Base-by-base conservation (phyloP, 92 coral and sea anemone genomes). In the Bergia sp. region DNA sequence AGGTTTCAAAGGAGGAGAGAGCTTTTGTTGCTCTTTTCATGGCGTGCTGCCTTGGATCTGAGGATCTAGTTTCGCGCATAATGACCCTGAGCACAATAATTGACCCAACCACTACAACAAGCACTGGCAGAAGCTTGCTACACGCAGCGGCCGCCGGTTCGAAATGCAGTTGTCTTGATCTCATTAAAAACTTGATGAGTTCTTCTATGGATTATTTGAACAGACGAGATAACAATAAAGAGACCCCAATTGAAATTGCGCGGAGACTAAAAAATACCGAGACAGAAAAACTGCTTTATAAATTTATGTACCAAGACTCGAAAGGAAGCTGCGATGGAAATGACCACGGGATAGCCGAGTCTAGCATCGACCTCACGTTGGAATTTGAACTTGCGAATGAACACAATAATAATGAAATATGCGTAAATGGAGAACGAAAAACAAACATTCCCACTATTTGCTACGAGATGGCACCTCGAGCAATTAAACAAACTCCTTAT, bases 121-220 rank as follows among this genome's bases (percentile, higher is more conserved):
- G 89, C 58, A 80, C 98, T 0, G 95, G 95, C 3, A 90, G 96
- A 82, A 93, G 87, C 76, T 85, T 95, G 37, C 58, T 91, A 18
- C 96, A 95, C 72, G 96, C 98, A 1, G 96, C 94, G 7, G 98
- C 96, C 15, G 82, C 91, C 21, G 84, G 94, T 55, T 93, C 95
- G 5, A 90, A 88, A 9, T 61, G 86, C 55, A 83, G 88, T 75
- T 92, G 96, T 85, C 86, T 92, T 5, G 94, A 93, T 71, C 85
- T 92, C 47, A 90, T 93, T 67, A 90, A 87, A 87, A 88, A 87
- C 86, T 89, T 93, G 77, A 79, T 93, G 86, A 86, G 75, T 37
- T 86, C 85, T 37, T 20, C 88, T 49, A 79, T 79, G 72, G 89
- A 87, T 21, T 83, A 69, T 49, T 86, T 95, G 67, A 90, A 87